These are phyloP conservation scores for Aradophagus sp. DNA, from an alignment of 1,140 invertebrate genomes.

Conservation along the genomic window DNA sequence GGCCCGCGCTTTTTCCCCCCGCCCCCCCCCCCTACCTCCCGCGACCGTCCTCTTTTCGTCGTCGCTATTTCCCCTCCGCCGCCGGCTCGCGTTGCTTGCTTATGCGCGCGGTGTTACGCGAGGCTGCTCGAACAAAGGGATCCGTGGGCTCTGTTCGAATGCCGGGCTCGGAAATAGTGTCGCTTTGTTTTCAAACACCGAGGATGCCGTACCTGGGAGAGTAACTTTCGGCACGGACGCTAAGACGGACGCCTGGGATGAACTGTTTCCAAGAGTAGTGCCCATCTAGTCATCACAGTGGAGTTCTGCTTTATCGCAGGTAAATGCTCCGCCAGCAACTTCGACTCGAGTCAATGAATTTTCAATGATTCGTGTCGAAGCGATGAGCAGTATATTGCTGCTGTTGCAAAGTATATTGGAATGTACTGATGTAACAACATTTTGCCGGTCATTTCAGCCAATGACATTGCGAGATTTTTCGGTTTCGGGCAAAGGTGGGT, in stretches of 20 bases:
- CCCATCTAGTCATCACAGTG: constrained; percentile 71
- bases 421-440: no score
- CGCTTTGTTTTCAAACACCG: constrained; percentile 48
- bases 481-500: no score
- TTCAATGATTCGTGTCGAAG: no score
- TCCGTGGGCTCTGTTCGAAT: constrained; percentile 38
- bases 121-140: constrained; percentile 35
- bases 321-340: no score
- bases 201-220: constrained; percentile 50
- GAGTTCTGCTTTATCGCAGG: constrained; percentile 73
- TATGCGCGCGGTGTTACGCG: constrained; percentile 39
- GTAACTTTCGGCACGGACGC: constrained; percentile 40
- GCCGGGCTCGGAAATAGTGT: constrained; percentile 39
- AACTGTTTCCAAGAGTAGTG: constrained; percentile 58
- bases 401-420: no score
- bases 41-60: no score
- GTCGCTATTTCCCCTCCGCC: background rate
- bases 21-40: no score
- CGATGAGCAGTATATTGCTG: no score
- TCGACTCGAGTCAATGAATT: no score
- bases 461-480: no score
- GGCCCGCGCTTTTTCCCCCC: background rate
- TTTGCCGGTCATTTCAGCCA: no score
- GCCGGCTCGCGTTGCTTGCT: constrained; percentile 37
- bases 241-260: constrained; percentile 54